These are phyloP conservation scores for Caenorhabditis imperialis DNA, from an alignment of 2,888 invertebrate species.

Conservation along the genomic window DNA sequence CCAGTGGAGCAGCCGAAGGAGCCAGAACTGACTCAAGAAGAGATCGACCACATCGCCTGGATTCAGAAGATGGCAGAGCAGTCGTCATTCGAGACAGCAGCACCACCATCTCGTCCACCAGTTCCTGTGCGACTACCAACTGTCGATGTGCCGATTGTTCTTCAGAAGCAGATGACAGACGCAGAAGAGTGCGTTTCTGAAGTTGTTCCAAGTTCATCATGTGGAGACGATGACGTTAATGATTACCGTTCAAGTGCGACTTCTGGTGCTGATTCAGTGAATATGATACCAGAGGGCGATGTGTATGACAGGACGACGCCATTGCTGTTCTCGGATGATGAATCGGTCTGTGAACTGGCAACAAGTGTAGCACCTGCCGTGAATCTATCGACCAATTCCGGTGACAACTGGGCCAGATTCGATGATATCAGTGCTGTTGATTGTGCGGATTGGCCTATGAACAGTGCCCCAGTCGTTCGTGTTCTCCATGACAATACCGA, in stretches of 20 bases:
- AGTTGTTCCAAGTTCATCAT: too few relatives aligned
- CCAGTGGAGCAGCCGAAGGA: constrained; percentile 34
- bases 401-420: constrained; percentile 25
- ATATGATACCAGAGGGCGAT: constrained; percentile 28
- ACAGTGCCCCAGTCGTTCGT: background rate
- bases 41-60: constrained; percentile 57
- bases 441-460: constrained; percentile 15
- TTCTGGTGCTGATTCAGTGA: constrained; percentile 30
- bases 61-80: constrained; percentile 59
- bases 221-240: background rate
- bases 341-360: background rate
- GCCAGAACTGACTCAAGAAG: constrained; percentile 58
- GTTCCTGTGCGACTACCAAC: constrained; percentile 23
- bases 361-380: background rate
- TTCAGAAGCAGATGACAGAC: too few relatives aligned
- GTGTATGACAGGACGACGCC: constrained; percentile 25
- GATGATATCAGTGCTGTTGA: background rate
- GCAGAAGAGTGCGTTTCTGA: too few relatives aligned
- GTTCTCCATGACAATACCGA: too few relatives aligned
- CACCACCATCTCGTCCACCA: constrained; percentile 20
- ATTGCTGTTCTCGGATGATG: constrained; percentile 13
- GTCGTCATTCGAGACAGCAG: constrained; percentile 40
- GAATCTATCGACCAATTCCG: too few relatives aligned
- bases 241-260: constrained; percentile 25
- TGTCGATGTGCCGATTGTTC: constrained; percentile 16